Evolutionary conservation across 2,797 vertebrate genomes (phyloP).

Genomic region (Buceros bicornis): DNA sequence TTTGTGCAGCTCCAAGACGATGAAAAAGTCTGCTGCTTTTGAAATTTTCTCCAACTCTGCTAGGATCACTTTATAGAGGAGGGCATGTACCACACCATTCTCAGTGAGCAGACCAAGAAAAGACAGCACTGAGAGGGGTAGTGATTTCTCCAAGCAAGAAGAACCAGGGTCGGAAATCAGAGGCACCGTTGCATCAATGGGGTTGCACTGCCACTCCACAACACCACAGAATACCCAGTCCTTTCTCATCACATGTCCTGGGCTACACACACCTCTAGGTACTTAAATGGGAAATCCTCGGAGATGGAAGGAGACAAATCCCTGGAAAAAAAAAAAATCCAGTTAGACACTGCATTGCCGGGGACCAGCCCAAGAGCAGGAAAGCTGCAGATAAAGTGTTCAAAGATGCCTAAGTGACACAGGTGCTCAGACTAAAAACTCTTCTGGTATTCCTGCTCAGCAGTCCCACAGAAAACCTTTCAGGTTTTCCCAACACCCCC

Average conservation of each 20-base stretch:
- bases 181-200: not conserved
- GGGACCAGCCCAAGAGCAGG: not conserved
- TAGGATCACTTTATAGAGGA: not conserved
- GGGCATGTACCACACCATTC: fast-evolving
- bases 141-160: not conserved
- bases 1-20: not conserved
- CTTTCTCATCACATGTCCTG: not conserved
- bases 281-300: not conserved
- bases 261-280: not conserved
- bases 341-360: not conserved
- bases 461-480: not conserved
- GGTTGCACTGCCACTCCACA: not conserved
- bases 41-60: not conserved
- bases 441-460: not conserved
- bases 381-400: not conserved
- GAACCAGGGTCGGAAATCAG: not conserved
- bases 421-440: not conserved
- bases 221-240: not conserved
- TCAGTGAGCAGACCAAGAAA: not conserved
- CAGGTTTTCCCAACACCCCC: not conserved
- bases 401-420: not conserved
- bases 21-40: not conserved
- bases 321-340: not conserved
- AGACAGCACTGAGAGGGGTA: not conserved
- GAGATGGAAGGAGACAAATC: not conserved